Evolutionary conservation across 2,888 invertebrate species (phyloP).

Genomic region (Oligia strigilis): DNA sequence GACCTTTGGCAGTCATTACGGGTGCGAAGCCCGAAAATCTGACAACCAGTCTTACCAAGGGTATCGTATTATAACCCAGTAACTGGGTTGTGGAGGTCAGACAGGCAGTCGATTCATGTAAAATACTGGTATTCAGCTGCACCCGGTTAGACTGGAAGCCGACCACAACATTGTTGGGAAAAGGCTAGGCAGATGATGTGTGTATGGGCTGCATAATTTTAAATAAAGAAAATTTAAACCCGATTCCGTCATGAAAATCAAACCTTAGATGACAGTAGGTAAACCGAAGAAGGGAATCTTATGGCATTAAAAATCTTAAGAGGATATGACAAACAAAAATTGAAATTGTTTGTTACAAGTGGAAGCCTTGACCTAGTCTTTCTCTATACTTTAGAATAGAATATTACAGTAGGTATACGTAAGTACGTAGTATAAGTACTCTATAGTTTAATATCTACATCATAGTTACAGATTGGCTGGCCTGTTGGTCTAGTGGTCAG

Average conservation of each 20-base stretch:
- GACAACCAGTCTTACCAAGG: background rate
- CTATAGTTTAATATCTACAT: background rate
- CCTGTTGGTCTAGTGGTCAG: too few species aligned
- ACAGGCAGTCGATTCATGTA: background rate
- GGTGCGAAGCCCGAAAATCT: background rate
- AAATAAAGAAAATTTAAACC: too few species aligned
- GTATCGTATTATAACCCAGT: background rate
- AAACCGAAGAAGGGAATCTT: too few species aligned
- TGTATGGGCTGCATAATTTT: too few species aligned
- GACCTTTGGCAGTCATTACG: background rate
- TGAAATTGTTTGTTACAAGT: background rate
- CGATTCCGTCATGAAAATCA: too few species aligned
- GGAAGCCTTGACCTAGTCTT: constrained; percentile 35
- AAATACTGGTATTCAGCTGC: background rate
- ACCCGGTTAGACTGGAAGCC: background rate
- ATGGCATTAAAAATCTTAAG: too few species aligned
- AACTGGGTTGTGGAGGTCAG: background rate
- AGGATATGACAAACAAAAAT: background rate
- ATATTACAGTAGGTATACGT: too few species aligned
- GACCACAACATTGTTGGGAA: background rate
- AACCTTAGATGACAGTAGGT: background rate
- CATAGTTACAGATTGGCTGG: background rate
- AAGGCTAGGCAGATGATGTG: background rate
- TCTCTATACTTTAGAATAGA: background rate
- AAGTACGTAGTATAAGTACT: too few species aligned